Percentiles rank a stretch among this genome's conserved stretches.
Evolutionary conservation across 1,140 invertebrate species (phyloP).

Genomic region (Lepidurus apus): DNA sequence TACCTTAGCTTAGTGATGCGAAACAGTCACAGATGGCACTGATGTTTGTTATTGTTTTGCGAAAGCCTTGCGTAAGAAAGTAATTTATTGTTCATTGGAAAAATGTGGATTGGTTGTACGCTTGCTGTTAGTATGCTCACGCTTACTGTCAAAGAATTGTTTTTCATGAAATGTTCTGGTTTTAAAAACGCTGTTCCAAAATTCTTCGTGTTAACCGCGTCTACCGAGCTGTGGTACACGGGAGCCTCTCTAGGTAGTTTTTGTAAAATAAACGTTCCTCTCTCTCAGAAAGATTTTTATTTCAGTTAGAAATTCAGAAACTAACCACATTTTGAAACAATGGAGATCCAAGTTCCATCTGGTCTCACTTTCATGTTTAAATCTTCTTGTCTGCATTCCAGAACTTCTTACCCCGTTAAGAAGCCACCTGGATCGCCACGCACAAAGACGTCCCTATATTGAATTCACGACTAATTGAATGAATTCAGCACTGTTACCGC

Average conservation of each 20-base stretch:
- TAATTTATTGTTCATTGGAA: too few relatives aligned
- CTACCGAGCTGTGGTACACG: too few relatives aligned
- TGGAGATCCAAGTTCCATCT: slow-evolving; percentile 31
- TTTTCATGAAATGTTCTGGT: too few relatives aligned
- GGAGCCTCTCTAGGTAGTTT: too few relatives aligned
- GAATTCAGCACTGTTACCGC: background rate
- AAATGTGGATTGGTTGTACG: too few relatives aligned
- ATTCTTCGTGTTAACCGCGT: too few relatives aligned
- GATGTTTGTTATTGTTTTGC: background rate
- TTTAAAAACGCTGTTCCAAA: too few relatives aligned
- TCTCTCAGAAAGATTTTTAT: background rate
- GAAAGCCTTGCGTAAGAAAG: background rate
- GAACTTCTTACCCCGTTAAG: slow-evolving; percentile 20
- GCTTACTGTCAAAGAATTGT: too few relatives aligned
- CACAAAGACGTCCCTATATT: slow-evolving; percentile 26
- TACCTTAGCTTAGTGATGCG: background rate
- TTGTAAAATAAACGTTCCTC: too few relatives aligned
- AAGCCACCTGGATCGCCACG: slow-evolving; percentile 31
- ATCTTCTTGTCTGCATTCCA: slow-evolving; percentile 26
- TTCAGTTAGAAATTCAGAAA: background rate
- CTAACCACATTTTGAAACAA: slow-evolving; percentile 29
- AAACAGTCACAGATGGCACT: too few relatives aligned
- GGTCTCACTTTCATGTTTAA: slow-evolving; percentile 26
- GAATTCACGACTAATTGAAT: slow-evolving; percentile 1
- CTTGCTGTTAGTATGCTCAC: too few relatives aligned